Percentiles rank a stretch among this genome's conserved stretches.
Conservation (phyloP, 2,113 vertebrate species). For the Peromyscus leucopus region DNA sequence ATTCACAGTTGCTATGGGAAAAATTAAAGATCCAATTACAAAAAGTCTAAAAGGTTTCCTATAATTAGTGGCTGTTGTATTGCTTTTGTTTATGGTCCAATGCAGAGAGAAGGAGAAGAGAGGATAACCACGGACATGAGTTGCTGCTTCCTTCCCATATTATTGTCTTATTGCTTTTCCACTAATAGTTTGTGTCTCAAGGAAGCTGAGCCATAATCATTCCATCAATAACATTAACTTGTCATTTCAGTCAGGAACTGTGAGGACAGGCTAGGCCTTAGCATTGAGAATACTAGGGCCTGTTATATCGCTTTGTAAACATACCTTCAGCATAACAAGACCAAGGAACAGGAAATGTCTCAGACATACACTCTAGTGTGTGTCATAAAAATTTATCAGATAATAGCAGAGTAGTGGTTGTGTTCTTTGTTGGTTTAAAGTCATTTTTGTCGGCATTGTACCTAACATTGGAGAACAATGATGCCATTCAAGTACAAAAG, state of each 20-base stretch:
- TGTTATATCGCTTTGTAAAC: background rate
- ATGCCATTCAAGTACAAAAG: background rate
- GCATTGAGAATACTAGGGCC: background rate
- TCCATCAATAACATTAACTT: slow-evolving; percentile 71
- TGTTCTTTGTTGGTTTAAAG: background rate
- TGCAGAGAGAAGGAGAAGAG: slow-evolving; percentile 37
- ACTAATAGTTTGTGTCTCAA: slow-evolving; percentile 57
- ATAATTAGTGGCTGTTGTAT: slow-evolving; percentile 72
- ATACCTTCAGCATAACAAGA: slow-evolving; percentile 3
- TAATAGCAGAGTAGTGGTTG: background rate
- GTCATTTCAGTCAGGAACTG: slow-evolving; percentile 67
- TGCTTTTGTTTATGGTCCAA: slow-evolving; percentile 64
- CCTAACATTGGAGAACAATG: slow-evolving; percentile 22
- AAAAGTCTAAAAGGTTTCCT: slow-evolving; percentile 74
- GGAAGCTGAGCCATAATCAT: slow-evolving; percentile 48
- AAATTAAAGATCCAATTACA: slow-evolving; percentile 68
- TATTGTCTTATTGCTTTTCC: slow-evolving; percentile 65
- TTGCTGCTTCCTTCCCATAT: slow-evolving; percentile 64
- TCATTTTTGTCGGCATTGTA: background rate
- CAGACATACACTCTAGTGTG: slow-evolving; percentile 2
- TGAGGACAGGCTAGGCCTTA: background rate
- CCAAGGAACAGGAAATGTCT: slow-evolving; percentile 46
- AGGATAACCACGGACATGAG: background rate
- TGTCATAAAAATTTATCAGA: slow-evolving; percentile 45
- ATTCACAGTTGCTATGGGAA: slow-evolving; percentile 34